Percentiles rank a stretch among this genome's conserved stretches.
Conservation (phyloP, 2,113 vertebrate genomes). For the Ornithorhynchus anatinus region DNA sequence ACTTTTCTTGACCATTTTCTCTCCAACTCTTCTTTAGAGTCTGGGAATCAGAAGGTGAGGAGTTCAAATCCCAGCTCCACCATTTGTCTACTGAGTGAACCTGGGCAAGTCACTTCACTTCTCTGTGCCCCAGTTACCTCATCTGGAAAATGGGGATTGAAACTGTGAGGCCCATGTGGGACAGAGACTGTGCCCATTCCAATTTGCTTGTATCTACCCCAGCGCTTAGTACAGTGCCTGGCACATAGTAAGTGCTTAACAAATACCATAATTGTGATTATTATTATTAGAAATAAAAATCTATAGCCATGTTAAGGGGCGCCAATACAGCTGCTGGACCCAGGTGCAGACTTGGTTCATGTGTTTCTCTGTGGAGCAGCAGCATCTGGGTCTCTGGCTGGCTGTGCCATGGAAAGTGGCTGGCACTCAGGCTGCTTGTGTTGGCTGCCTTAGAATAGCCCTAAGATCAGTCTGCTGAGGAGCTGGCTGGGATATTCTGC, state of each 20-base stretch:
- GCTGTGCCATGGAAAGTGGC: constrained; percentile 10
- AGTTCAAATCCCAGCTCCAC: too few species aligned
- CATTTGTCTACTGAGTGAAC: too few species aligned
- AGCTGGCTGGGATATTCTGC: constrained; percentile 13
- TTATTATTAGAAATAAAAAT: not conserved
- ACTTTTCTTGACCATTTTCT: too few species aligned
- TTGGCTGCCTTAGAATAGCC: constrained; percentile 19
- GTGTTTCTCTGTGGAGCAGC: not conserved
- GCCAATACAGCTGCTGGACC: constrained; percentile 17
- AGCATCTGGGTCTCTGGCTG: constrained; percentile 53
- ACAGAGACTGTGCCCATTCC: not conserved
- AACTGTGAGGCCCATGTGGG: not conserved
- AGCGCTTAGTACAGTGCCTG: not conserved
- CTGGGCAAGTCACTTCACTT: too few species aligned
- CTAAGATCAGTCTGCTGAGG: constrained; percentile 22
- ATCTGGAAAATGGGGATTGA: not conserved
- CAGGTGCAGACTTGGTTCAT: constrained; percentile 15
- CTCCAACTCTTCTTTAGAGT: too few species aligned
- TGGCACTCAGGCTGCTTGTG: constrained; percentile 32
- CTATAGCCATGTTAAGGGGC: not conserved
- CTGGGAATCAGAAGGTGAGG: too few species aligned
- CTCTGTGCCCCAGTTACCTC: too few species aligned
- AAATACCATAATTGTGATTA: not conserved
- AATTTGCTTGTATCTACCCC: not conserved
- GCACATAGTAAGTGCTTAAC: not conserved